Base-by-base conservation (phyloP, 1,140 invertebrate species). In the Thaumatotibia leucotreta region DNA sequence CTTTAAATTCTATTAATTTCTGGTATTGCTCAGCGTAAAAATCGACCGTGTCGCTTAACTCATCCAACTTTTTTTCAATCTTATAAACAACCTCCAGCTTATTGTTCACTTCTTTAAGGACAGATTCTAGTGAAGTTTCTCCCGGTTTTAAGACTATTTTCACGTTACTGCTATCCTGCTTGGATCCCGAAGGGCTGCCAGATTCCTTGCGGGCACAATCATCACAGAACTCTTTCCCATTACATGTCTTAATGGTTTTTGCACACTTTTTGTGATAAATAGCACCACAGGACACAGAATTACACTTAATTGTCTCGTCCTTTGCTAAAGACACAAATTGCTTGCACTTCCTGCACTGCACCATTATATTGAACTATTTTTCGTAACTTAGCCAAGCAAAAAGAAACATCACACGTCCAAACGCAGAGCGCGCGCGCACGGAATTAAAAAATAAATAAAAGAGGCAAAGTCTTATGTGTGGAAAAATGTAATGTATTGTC, bases 21-120 rank as follows among this genome's bases (percentile, higher is more conserved):
- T 71, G 69, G 14, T 65, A 71, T 24, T 17, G 24, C 4, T 67
- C 65, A n/a, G 62, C 63, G 10, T 71, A 71, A 8, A 67, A 71
- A 2, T 65, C 65, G 1, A 71, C 52, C n/a, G 10, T 10, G 0
- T 52, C 20, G 1, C 35, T 63, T 5, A 71, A 22, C 2, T 71
- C 69, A 9, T 54, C 54, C 9, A 67, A 62, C 33, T 67, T 71
- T 17, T 70, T 70, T 29, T 71, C 39, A 9, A 67, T 22, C 9
- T 62, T 66, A 35, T 73, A 65, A 22, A 67, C 20, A 0, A 65
- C 49, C 14, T 66, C 62, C 24, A 64, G n/a, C 31, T 61, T 67
- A n/a, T 33, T 52, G 49, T 67, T 69, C 8, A 69, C 20, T 22
- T 69, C 62, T 0, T 49, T 49, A 1, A 49, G 17, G 4, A 49